Base-by-base conservation (phyloP, 2,888 invertebrate genomes). In the Priocnemis perturbator region DNA sequence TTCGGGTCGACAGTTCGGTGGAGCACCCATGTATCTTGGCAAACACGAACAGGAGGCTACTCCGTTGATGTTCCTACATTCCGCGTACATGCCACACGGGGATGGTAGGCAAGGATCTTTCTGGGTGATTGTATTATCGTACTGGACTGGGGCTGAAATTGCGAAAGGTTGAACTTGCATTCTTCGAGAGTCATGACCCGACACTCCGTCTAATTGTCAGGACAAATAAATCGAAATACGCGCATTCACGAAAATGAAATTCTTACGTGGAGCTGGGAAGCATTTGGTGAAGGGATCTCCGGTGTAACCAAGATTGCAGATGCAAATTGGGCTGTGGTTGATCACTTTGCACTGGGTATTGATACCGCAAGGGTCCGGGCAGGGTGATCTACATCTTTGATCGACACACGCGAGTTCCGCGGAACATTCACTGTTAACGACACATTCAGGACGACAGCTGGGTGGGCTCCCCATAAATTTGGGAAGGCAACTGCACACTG, bases 31-130 rank as follows among this genome's bases (percentile, higher is more conserved):
- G 81, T 94, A 96, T 81, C 93, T 93, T 3, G 93, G 93, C 75
- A 94, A 90, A 83, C 96, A 97, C 7, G 95, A 95, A 87, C 97
- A 97, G 0, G 95, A 95, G 0, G 95, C 94, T 89, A 95, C 94
- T 47, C 86, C 89, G 82, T 94, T 94, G 15, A 94, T 93, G 84
- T 93, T 93, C 81, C 95, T 92, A 78, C 97, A 97, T 85, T 95
- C 94, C 83, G 96, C 95, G 87, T 96, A 95, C 11, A 95, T 94
- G 45, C 96, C 97, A 87, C 97, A 97, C 0, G 96, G 96, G 30
- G 95, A 93, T 57, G 95, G 95, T 71, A 93, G 91, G 84, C 97
- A 97, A 5, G 96, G 96, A 84, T 95, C 93, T 73, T 78, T 77
- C 23, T 88, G 85, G 64, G 83, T 83, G 74, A 81, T 62, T 62